Percentiles rank a stretch among this genome's conserved stretches.
Evolutionary conservation across 2,888 invertebrate species (phyloP).

Genomic region (Thera obeliscata): DNA sequence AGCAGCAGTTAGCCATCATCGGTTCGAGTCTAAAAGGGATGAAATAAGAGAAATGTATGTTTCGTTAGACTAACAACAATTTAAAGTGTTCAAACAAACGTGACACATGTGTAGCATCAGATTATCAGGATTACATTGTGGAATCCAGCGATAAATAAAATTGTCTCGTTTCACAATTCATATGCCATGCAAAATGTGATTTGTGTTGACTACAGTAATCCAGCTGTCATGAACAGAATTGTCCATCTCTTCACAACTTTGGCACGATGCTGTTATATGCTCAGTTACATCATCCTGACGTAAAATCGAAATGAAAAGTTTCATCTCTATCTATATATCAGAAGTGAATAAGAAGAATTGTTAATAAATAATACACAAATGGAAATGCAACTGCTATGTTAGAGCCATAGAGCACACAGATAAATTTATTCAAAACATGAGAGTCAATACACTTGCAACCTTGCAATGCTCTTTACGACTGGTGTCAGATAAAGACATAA

Average conservation of each 20-base stretch:
- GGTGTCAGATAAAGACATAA: constrained; percentile 80
- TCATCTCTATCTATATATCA: constrained; percentile 49
- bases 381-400: constrained; percentile 63
- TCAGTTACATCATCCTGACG: constrained; percentile 77
- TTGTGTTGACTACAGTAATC: constrained; percentile 30
- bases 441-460: constrained; percentile 83
- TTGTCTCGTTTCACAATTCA: constrained; percentile 7
- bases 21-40: constrained; percentile 4
- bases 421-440: constrained; percentile 78
- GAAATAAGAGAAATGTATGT: constrained; percentile 20
- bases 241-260: constrained; percentile 60
- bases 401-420: constrained; percentile 72
- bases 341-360: constrained; percentile 48
- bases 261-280: constrained; percentile 63
- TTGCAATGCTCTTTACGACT: constrained; percentile 81
- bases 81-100: constrained; percentile 22
- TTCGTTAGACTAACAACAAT: constrained; percentile 19
- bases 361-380: constrained; percentile 42
- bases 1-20: too few species aligned
- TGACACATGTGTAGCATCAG: constrained; percentile 4
- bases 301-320: constrained; percentile 68
- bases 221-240: constrained; percentile 45
- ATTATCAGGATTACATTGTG: constrained; percentile 10
- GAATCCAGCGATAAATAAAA: constrained; percentile 5
- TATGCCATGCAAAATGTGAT: constrained; percentile 10